A percentile compares a stretch with the other conserved stretches of the same genome.
phyloP scores from a whole-genome alignment of 2,797 vertebrate species.

The Setipinna tenuifilis region DNA sequence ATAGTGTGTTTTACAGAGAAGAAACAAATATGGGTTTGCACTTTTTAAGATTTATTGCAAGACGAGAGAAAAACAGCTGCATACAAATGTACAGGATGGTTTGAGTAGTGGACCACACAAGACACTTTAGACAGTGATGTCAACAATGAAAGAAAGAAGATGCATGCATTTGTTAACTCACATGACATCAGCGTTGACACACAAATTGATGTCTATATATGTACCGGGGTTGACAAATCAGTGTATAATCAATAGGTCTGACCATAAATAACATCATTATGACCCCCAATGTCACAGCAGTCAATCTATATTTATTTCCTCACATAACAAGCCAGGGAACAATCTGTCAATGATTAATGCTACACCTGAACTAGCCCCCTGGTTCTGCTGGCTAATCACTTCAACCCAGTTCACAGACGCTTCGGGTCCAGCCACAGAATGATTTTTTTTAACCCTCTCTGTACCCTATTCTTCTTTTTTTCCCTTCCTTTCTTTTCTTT shows the following conservation, averaged over 20 bases:
- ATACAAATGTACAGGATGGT: neutral
- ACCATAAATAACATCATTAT: neutral
- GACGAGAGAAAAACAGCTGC: neutral
- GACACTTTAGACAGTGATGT: neutral
- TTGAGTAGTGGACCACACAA: neutral
- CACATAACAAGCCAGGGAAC: neutral
- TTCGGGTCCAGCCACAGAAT: neutral
- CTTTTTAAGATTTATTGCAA: conserved; percentile 33
- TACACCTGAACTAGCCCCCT: neutral
- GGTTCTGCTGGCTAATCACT: neutral
- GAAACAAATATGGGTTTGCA: conserved; percentile 28
- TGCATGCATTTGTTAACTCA: neutral
- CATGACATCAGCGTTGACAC: neutral
- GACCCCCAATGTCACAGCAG: neutral
- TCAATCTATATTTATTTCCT: neutral
- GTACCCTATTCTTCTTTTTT: neutral
- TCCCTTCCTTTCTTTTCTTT: neutral
- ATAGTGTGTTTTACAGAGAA: conserved; percentile 45
- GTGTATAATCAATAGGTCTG: neutral
- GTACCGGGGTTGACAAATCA: neutral
- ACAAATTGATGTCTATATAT: neutral
- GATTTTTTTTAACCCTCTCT: neutral
- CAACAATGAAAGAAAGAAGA: neutral
- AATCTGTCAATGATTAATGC: neutral
- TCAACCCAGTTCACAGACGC: conserved; percentile 5